Evolutionary conservation across 2,113 vertebrate species (phyloP).

Genomic region (Mus musculus): GRCm39 chr12:57673501-57674000

Average conservation of each 20-base stretch:
- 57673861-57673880: slow-evolving; percentile 3
- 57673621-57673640: not conserved
- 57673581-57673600: not conserved
- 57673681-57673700: not conserved
- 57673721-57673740: not conserved
- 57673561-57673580: slow-evolving; percentile 51
- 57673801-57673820: not conserved
- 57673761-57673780: not conserved
- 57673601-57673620: too few species aligned
- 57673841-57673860: not conserved
- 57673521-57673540: slow-evolving; percentile 36
- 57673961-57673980: not conserved
- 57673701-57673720: not conserved
- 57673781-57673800: not conserved
- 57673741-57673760: not conserved
- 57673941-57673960: not conserved
- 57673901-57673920: not conserved
- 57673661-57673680: not conserved
- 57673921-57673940: not conserved
- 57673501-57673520: not conserved
- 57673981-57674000: not conserved
- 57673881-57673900: not conserved
- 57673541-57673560: slow-evolving; percentile 72
- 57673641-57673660: not conserved
- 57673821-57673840: not conserved